Percentiles rank a stretch among this genome's conserved stretches.
phyloP scores from a whole-genome alignment of 1,140 invertebrate species.

The Saccostrea echinata region DNA sequence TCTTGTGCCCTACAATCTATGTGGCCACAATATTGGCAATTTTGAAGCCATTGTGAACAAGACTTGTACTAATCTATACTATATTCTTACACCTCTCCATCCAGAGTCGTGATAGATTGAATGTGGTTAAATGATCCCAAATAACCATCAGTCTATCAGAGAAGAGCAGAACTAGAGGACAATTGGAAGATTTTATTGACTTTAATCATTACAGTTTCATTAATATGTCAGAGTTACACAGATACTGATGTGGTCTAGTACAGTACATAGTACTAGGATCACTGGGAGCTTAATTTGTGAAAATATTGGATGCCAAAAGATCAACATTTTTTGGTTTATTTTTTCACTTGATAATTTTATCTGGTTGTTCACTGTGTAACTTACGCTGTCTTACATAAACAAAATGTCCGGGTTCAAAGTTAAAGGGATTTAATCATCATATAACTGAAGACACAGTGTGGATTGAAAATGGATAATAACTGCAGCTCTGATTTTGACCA shows the following conservation, averaged over 20 bases:
- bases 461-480: background rate
- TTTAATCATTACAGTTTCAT: background rate
- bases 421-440: background rate
- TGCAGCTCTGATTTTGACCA: no score
- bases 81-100: background rate
- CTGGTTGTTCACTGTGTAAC: background rate
- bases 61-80: background rate
- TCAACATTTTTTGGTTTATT: background rate
- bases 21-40: background rate
- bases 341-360: background rate
- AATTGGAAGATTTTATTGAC: background rate
- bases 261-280: background rate
- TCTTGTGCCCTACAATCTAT: no score
- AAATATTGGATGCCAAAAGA: background rate
- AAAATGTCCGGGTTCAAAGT: background rate
- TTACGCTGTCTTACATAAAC: background rate
- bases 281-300: background rate
- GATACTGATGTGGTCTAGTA: background rate
- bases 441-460: background rate
- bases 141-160: background rate
- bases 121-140: background rate
- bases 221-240: background rate
- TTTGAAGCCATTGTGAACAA: background rate
- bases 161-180: background rate
- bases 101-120: background rate